phyloP scores from a whole-genome alignment of 2,888 invertebrate species.

The Chrysodeixis includens region DNA sequence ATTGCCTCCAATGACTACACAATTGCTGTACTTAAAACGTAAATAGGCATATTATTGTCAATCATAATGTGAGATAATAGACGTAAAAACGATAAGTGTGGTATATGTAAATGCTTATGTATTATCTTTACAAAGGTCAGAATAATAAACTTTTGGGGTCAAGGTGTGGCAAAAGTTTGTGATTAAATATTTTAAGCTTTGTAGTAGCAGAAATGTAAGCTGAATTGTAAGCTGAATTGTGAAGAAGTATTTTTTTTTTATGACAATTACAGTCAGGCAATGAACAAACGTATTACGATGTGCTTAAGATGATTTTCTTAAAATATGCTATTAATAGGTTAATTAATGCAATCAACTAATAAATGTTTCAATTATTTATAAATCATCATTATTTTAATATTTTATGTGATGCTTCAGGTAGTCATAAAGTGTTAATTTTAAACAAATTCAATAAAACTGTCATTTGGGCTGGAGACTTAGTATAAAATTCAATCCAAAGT shows the following conservation, averaged over 20 bases:
- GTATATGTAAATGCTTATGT: constrained; percentile 26
- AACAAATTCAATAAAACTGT: too few relatives aligned
- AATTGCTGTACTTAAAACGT: constrained; percentile 48
- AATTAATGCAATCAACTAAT: too few relatives aligned
- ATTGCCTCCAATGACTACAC: constrained; percentile 30
- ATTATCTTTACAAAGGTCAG: constrained; percentile 33
- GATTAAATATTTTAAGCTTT: not conserved
- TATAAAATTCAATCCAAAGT: not conserved
- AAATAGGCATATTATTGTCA: constrained; percentile 43
- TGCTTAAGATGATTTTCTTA: too few relatives aligned
- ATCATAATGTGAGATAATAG: constrained; percentile 38
- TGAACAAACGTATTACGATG: too few relatives aligned
- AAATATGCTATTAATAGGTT: too few relatives aligned
- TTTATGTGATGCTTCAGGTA: too few relatives aligned
- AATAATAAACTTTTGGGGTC: constrained; percentile 37
- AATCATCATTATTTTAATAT: too few relatives aligned
- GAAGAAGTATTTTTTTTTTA: too few relatives aligned
- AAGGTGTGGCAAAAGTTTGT: constrained; percentile 40
- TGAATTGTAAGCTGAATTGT: not conserved
- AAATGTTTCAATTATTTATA: too few relatives aligned
- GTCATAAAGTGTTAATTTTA: too few relatives aligned
- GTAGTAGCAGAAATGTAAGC: not conserved
- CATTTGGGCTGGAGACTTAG: too few relatives aligned
- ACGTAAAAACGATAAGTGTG: constrained; percentile 48
- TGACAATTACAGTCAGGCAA: too few relatives aligned